phyloP scores from a whole-genome alignment of 2,797 vertebrate genomes.

The Tapirus indicus region DNA sequence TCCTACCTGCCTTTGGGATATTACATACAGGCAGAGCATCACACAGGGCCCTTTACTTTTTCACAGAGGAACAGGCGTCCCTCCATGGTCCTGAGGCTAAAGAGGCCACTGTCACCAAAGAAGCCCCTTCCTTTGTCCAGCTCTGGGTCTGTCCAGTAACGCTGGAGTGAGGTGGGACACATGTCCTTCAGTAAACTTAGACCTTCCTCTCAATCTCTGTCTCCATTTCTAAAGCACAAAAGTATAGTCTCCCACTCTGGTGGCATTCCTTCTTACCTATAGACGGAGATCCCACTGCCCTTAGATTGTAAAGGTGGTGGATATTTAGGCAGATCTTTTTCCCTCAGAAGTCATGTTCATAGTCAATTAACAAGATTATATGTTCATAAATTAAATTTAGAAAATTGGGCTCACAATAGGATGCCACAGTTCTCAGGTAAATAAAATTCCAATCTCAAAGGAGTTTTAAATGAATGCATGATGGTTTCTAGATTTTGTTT shows the following conservation, averaged over 20 bases:
- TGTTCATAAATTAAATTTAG: not conserved
- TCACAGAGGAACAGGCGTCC: not conserved
- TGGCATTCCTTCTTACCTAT: not conserved
- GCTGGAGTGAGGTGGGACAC: not conserved
- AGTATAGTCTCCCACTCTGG: not conserved
- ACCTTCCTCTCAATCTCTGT: not conserved
- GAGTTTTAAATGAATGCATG: not conserved
- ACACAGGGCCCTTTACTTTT: not conserved
- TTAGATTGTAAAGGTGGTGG: not conserved
- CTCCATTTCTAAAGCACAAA: not conserved
- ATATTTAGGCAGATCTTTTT: not conserved
- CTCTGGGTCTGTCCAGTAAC: not conserved
- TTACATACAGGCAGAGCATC: not conserved
- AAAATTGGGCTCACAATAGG: not conserved
- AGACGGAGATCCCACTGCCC: not conserved
- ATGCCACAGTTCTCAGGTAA: not conserved
- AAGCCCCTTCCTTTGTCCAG: not conserved
- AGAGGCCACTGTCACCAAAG: not conserved
- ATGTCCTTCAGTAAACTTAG: not conserved
- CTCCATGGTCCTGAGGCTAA: not conserved
- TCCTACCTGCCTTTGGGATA: not conserved
- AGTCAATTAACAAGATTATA: not conserved
- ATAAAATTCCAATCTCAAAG: slow-evolving; percentile 16
- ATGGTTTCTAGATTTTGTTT: not conserved
- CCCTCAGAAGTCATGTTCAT: not conserved